Evolutionary conservation across 2,113 vertebrate genomes (phyloP), one percentile per base, ranked within the genome.

Genomic region (Turnix velox): DNA sequence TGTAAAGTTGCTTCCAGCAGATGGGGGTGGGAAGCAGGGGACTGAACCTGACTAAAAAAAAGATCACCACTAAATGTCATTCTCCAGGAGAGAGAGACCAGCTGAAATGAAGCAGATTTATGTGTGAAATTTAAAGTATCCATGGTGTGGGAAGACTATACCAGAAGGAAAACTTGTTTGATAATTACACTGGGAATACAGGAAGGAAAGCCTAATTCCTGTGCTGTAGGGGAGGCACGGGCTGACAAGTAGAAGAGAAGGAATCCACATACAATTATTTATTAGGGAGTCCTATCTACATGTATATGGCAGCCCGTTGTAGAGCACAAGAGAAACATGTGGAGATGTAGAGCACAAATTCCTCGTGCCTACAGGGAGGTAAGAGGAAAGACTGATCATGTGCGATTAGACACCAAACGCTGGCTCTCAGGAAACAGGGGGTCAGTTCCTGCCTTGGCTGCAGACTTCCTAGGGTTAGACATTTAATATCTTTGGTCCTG

Each of bases 381-480:
- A 83, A 85, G 92, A 95, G 92, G 88, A 94, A 96, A 96, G 89
- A 92, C 87, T 91, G 92, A 94, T 96, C 76, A 59, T 95, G 94
- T 94, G 94, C 0, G 94, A 96, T 96, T 95, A 96, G 83, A 63
- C 76, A 79, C 45, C 3, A 0, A 90, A 55, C 8, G 18, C 52
- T 63, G 68, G 57, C 86, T 84, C 59, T 71, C 94, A 91, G 94
- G 89, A 95, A 94, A 91, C 68, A 59, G 71, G 51, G 62, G 65
- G 89, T 97, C 93, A 90, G 71, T 88, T 95, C 89, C 88, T 95
- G 93, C 61, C 82, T 96, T 65, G 74, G 66, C 58, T 92, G 52
- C 81, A 95, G 82, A 54, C 51, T 95, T 89, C 68, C 90, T 82
- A 82, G 81, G 71, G 89, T 83, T 80, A 88, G 89, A 93, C 69